These are phyloP conservation scores for Vicugna pacos DNA, from an alignment of 2,113 vertebrate genomes.

Conservation along the genomic window DNA sequence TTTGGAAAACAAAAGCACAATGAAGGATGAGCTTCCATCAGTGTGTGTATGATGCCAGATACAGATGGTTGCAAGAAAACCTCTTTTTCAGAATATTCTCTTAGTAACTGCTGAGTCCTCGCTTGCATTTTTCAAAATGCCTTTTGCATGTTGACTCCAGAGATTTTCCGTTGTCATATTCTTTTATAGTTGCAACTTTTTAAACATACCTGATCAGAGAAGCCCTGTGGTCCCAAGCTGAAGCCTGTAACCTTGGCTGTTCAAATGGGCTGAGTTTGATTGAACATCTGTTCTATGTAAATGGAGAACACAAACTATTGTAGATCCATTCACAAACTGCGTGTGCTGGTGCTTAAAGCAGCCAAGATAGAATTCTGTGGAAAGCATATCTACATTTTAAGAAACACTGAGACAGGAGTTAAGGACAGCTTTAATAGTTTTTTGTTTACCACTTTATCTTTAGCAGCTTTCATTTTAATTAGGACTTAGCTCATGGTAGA, in stretches of 20 bases:
- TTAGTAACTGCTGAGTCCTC: slow-evolving; percentile 24
- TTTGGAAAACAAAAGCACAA: slow-evolving; percentile 57
- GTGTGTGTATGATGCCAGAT: slow-evolving; percentile 30
- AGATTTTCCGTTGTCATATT: slow-evolving; percentile 40
- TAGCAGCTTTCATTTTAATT: slow-evolving; percentile 44
- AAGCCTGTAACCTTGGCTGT: background rate
- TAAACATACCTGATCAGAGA: slow-evolving; percentile 36
- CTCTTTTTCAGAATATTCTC: background rate
- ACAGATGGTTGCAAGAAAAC: slow-evolving; percentile 46
- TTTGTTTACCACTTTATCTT: slow-evolving; percentile 50
- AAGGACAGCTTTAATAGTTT: background rate
- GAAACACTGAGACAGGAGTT: background rate
- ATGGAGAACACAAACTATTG: background rate
- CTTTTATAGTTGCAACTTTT: background rate
- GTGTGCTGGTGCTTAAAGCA: background rate
- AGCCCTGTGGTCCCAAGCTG: background rate
- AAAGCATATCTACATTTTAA: slow-evolving; percentile 16
- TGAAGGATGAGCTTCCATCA: slow-evolving; percentile 44
- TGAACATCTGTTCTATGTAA: background rate
- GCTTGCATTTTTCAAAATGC: slow-evolving; percentile 57
- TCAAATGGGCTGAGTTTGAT: background rate
- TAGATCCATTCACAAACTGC: background rate
- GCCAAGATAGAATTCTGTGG: background rate
- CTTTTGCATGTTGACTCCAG: slow-evolving; percentile 45
- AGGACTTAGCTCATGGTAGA: background rate